These are phyloP conservation scores for Phyllostomus hastatus DNA, from an alignment of 2,113 vertebrate genomes.

Conservation along the genomic window DNA sequence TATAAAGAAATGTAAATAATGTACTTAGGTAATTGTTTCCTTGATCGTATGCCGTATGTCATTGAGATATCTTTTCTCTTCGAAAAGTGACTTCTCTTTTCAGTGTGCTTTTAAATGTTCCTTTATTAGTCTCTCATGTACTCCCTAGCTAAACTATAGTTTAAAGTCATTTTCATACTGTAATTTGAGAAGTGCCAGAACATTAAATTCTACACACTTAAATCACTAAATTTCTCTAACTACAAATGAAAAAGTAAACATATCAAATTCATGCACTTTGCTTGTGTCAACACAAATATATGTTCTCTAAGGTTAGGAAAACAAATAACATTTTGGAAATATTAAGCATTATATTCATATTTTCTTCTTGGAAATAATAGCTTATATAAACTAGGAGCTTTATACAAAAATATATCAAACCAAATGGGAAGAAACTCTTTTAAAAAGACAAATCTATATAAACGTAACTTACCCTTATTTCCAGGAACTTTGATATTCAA, in stretches of 20 bases:
- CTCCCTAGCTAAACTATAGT: conserved; percentile 55
- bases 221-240: conserved; percentile 71
- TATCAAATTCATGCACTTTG: conserved; percentile 59
- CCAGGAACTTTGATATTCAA: conserved; percentile 42
- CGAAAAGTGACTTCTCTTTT: conserved; percentile 25
- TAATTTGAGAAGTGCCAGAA: conserved; percentile 76
- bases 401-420: conserved; percentile 64
- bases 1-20: conserved; percentile 21
- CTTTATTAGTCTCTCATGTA: conserved; percentile 2
- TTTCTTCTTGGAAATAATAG: conserved; percentile 71
- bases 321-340: conserved; percentile 54
- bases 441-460: conserved; percentile 51
- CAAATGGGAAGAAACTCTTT: conserved; percentile 58
- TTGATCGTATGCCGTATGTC: neutral
- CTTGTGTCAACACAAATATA: conserved; percentile 8
- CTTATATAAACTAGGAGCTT: conserved; percentile 67
- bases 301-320: conserved; percentile 40
- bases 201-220: conserved; percentile 73
- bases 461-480: neutral
- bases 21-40: neutral
- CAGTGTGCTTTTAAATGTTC: conserved; percentile 27
- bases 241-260: conserved; percentile 75
- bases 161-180: conserved; percentile 74
- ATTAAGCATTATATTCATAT: conserved; percentile 54
- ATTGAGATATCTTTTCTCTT: neutral